Percentiles rank a stretch among this genome's conserved stretches.
Conservation (phyloP, 2,797 vertebrate species). For the Hoplostethus atlanticus region DNA sequence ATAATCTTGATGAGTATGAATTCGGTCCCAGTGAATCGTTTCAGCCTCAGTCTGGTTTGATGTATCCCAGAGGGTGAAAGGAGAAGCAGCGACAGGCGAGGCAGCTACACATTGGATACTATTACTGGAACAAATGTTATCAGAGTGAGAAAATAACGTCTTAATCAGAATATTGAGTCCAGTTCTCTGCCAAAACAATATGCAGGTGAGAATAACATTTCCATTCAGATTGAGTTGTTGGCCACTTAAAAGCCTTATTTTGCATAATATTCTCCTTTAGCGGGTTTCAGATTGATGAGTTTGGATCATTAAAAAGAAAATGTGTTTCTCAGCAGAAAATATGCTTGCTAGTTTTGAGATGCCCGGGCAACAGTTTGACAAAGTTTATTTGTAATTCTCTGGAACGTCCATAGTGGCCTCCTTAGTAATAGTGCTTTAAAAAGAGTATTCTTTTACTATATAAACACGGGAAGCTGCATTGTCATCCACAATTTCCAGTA, state of each 20-base stretch:
- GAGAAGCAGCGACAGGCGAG: neutral
- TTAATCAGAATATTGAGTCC: slow-evolving; percentile 37
- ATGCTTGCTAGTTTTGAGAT: slow-evolving; percentile 55
- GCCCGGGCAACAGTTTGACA: slow-evolving; percentile 41
- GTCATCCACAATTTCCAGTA: slow-evolving; percentile 84
- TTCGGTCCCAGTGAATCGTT: neutral
- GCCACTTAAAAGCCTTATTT: slow-evolving; percentile 57
- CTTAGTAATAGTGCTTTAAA: slow-evolving; percentile 68
- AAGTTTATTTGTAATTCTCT: slow-evolving; percentile 62
- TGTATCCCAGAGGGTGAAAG: slow-evolving; percentile 5
- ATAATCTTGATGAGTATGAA: slow-evolving; percentile 17
- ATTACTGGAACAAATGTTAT: slow-evolving; percentile 47
- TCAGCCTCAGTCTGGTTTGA: neutral
- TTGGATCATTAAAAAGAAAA: slow-evolving; percentile 55
- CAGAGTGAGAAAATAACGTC: slow-evolving; percentile 42
- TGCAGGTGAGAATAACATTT: slow-evolving; percentile 49
- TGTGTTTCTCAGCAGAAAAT: neutral
- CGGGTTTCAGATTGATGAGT: slow-evolving; percentile 43
- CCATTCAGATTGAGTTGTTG: slow-evolving; percentile 57
- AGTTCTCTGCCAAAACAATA: slow-evolving; percentile 27
- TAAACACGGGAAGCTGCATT: slow-evolving; percentile 81
- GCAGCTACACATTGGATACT: slow-evolving; percentile 18
- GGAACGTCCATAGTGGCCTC: slow-evolving; percentile 47
- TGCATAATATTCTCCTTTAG: slow-evolving; percentile 56
- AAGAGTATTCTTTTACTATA: slow-evolving; percentile 70